Evolutionary conservation across 2,797 vertebrate genomes (phyloP), one percentile per base, ranked within the genome.

Genomic region (Pelochelys cantorii): DNA sequence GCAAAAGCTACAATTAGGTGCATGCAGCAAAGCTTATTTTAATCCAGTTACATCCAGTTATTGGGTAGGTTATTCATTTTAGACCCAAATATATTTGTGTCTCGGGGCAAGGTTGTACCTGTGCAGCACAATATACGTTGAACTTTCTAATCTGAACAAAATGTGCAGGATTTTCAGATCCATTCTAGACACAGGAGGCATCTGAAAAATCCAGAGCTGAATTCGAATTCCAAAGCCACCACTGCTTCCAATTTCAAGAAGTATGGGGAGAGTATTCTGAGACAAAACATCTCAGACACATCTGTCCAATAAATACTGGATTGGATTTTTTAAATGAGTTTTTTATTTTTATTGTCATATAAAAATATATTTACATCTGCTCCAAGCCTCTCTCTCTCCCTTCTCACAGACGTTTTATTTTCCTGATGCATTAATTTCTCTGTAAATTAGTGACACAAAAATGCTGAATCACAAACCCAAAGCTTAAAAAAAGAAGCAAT

Each of bases 391-490:
- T 42, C 20, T 90, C 17, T 22, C 85, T 83, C 85, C 53, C 6
- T 48, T 48, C 29, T 85, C 27, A 78, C 53, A 79, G 25, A 25
- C 8, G 18, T 85, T 80, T 90, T 65, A 68, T n/a, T 4, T 37
- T 29, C 20, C 14, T 68, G n/a, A 11, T 22, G 3, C 54, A 95
- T 79, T 55, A 52, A 53, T 79, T 86, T 42, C 90, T 53, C 42
- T 78, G 27, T 75, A 68, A 68, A 34, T 34, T 84, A 86, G 81
- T 34, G 29, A 78, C 68, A 96, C 59, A 96, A 53, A 96, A 96
- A 92, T 93, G 95, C 92, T 96, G 95, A 96, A 94, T 97, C 97
- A 96, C 84, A 96, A 96, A 95, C 85, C 84, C 79, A 71, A 85
- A 91, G 71, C 75, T 88, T 55, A n/a, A 55, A 84, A 84, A 89